Conservation (phyloP, 2,113 vertebrate genomes). For the Ctenomys sociabilis region DNA sequence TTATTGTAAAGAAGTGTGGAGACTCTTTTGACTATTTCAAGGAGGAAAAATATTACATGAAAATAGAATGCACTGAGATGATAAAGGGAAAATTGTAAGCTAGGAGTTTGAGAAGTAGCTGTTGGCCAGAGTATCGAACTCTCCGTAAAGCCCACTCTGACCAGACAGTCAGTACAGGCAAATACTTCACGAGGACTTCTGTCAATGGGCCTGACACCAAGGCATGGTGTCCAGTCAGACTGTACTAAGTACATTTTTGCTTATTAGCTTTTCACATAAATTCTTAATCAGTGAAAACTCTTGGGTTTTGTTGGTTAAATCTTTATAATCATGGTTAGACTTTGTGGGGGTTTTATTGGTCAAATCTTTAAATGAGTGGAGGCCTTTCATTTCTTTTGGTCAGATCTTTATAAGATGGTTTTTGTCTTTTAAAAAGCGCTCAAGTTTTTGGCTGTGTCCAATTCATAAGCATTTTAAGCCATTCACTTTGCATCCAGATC, state of each 20-base stretch:
- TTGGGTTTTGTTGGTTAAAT: conserved; percentile 78
- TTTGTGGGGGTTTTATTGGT: conserved; percentile 77
- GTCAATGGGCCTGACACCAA: conserved; percentile 72
- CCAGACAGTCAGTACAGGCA: conserved; percentile 76
- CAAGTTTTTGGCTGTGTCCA: conserved; percentile 68
- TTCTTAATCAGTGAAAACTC: conserved; percentile 76
- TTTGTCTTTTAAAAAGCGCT: conserved; percentile 66
- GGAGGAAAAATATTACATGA: conserved; percentile 84
- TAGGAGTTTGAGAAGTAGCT: conserved; percentile 86
- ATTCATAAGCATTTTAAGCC: conserved; percentile 39
- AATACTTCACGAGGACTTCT: conserved; percentile 77
- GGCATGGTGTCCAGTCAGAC: conserved; percentile 83
- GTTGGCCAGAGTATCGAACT: conserved; percentile 81
- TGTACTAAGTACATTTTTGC: conserved; percentile 75
- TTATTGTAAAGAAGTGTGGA: conserved; percentile 85
- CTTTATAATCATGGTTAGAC: conserved; percentile 77
- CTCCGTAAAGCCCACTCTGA: conserved; percentile 80
- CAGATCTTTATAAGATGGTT: conserved; percentile 75
- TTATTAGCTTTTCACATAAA: conserved; percentile 76
- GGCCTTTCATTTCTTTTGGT: conserved; percentile 78
- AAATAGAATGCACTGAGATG: conserved; percentile 95
- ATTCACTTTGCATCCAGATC: conserved; percentile 65
- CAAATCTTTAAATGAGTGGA: conserved; percentile 77
- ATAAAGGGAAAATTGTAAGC: conserved; percentile 91
- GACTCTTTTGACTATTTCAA: conserved; percentile 85